Conservation (phyloP, 2,888 invertebrate species). For the Cetonia aurata region DNA sequence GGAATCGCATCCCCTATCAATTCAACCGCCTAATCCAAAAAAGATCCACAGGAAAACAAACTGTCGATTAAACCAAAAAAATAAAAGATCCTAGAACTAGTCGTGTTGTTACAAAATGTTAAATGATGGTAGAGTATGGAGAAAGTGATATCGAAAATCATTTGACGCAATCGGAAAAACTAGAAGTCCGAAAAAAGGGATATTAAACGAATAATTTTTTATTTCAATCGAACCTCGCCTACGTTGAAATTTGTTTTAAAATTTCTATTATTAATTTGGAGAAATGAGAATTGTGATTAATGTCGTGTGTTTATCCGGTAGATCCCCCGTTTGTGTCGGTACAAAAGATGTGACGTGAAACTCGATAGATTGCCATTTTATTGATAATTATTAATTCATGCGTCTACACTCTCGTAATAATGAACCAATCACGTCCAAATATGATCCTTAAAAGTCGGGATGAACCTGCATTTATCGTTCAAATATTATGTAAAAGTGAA, state of each 20-base stretch:
- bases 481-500: background rate
- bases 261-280: conserved; percentile 14
- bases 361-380: background rate
- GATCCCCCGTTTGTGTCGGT: conserved; percentile 23
- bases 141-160: too few species aligned
- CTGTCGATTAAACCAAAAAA: background rate
- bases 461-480: too few species aligned
- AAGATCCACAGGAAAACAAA: background rate
- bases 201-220: conserved; percentile 17
- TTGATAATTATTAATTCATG: background rate
- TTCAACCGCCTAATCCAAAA: conserved; percentile 59
- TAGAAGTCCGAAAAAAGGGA: background rate
- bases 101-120: conserved; percentile 23
- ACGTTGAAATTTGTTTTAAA: conserved; percentile 41
- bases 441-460: too few species aligned
- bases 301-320: conserved; percentile 27
- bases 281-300: conserved; percentile 6
- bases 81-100: background rate
- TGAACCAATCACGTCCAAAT: conserved; percentile 29
- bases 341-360: conserved; percentile 4
- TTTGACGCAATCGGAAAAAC: background rate
- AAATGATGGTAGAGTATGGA: too few species aligned
- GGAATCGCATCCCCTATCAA: conserved; percentile 62
- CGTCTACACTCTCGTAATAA: too few species aligned
- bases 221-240: background rate